Conservation (phyloP, 2,888 invertebrate species). For the Hecatera dysodea region DNA sequence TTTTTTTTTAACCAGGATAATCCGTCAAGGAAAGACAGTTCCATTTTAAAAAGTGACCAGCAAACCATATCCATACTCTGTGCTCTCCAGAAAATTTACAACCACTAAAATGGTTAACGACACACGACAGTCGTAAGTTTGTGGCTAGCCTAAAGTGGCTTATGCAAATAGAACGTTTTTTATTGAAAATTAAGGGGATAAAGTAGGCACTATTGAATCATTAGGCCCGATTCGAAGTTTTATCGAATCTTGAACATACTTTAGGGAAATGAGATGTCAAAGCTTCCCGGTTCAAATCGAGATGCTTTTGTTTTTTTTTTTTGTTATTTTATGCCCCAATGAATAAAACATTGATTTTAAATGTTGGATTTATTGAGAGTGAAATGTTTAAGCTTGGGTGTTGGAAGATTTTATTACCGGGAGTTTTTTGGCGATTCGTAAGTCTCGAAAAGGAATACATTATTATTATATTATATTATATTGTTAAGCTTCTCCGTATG, state of each 20-base stretch:
- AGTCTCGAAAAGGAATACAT: background rate
- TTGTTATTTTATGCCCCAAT: conserved; percentile 43
- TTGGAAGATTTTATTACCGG: conserved; percentile 4
- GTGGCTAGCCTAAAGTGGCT: conserved; percentile 62
- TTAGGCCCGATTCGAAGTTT: conserved; percentile 70
- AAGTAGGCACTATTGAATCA: conserved; percentile 69
- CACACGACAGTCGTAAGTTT: conserved; percentile 50
- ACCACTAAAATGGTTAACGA: conserved; percentile 51
- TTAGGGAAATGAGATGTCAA: conserved; percentile 73
- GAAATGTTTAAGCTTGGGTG: background rate
- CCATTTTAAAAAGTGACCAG: too few relatives aligned
- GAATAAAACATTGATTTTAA: conserved; percentile 69
- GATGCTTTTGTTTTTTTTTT: conserved; percentile 55
- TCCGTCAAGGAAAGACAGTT: too few relatives aligned
- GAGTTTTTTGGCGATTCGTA: background rate
- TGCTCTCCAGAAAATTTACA: conserved; percentile 31
- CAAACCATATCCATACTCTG: background rate
- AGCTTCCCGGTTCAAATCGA: conserved; percentile 49
- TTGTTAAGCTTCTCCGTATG: background rate
- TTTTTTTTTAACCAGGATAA: too few relatives aligned
- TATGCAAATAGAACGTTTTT: conserved; percentile 73
- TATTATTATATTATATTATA: background rate
- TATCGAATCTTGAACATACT: conserved; percentile 65
- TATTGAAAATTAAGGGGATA: conserved; percentile 73
- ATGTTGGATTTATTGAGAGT: conserved; percentile 35